A percentile compares a stretch with the other conserved stretches of the same genome.
These are phyloP conservation scores for Loriculus beryllinus DNA, from an alignment of 2,797 vertebrate genomes.

Conservation along the genomic window DNA sequence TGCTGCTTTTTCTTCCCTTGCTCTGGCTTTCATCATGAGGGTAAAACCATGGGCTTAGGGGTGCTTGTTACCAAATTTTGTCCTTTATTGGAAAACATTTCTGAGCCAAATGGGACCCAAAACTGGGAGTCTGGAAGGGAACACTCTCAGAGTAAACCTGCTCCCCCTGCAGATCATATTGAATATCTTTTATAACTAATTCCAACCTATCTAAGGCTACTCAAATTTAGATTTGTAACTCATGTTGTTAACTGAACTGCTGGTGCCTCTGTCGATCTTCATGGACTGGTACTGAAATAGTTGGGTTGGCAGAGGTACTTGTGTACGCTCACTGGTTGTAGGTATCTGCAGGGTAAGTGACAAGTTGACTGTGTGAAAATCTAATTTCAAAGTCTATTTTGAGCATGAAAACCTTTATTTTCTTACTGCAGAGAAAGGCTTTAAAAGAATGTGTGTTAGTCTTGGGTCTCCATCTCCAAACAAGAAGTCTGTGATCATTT, in stretches of 20 bases:
- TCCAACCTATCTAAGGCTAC: background rate
- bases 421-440: background rate
- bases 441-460: background rate
- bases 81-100: background rate
- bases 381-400: background rate
- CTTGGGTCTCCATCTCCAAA: background rate
- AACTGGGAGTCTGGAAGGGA: background rate
- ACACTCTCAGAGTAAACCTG: background rate
- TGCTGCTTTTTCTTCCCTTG: background rate
- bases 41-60: too few species aligned
- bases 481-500: background rate
- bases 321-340: rapidly evolving
- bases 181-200: background rate
- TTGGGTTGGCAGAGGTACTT: background rate
- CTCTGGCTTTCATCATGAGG: rapidly evolving
- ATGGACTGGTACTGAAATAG: background rate
- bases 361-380: background rate
- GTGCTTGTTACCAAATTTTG: background rate
- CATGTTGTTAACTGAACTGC: rapidly evolving
- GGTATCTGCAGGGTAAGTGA: background rate
- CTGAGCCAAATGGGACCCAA: background rate
- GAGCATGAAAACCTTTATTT: background rate
- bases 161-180: background rate
- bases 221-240: background rate
- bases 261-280: background rate